Evolutionary conservation across 2,113 vertebrate genomes (phyloP).

Genomic region (Marmota monax): DNA sequence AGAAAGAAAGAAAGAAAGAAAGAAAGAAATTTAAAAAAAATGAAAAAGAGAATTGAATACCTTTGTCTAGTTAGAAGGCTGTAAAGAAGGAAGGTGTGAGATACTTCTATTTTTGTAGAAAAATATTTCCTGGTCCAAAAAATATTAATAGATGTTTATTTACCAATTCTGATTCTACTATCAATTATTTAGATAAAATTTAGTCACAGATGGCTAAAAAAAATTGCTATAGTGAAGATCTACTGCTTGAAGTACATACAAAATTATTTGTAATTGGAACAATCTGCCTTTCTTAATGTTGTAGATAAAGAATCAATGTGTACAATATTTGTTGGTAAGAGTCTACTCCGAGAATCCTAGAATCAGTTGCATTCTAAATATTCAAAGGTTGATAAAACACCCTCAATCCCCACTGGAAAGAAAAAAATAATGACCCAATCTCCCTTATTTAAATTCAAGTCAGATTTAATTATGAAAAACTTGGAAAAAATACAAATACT

Average conservation of each 20-base stretch:
- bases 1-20: no score
- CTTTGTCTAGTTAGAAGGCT: slow-evolving; percentile 16
- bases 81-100: background rate
- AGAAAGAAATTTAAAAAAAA: no score
- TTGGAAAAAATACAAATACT: background rate
- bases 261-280: slow-evolving; percentile 32
- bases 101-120: background rate
- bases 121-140: background rate
- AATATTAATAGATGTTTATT: background rate
- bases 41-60: background rate
- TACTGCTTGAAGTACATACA: background rate
- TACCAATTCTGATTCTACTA: slow-evolving; percentile 13
- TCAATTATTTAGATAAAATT: background rate
- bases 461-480: slow-evolving; percentile 37
- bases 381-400: background rate
- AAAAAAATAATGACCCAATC: background rate
- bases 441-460: slow-evolving; percentile 39
- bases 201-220: slow-evolving; percentile 35
- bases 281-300: background rate
- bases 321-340: background rate
- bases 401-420: no score
- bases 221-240: background rate
- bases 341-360: background rate
- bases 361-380: slow-evolving; percentile 48
- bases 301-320: background rate